Percentiles rank a stretch among this genome's conserved stretches.
Conservation (phyloP, 2,888 invertebrate species). For the Tipula helvola region DNA sequence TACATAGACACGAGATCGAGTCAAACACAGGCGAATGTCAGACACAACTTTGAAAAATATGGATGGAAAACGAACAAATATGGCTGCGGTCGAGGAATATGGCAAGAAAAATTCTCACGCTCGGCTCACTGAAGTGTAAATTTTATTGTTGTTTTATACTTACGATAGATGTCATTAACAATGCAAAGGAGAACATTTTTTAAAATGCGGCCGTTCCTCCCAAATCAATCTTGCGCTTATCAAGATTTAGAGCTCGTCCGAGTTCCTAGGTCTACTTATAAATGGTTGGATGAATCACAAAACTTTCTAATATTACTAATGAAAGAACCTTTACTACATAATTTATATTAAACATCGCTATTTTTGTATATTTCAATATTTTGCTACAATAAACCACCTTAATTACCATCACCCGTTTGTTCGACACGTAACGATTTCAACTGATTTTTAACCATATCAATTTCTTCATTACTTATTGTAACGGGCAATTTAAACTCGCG, state of each 20-base stretch:
- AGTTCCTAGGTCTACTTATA: no score
- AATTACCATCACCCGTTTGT: neutral
- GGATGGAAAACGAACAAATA: conserved; percentile 4
- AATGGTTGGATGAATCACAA: no score
- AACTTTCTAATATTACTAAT: no score
- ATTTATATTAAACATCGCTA: no score
- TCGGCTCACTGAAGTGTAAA: neutral
- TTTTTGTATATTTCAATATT: no score
- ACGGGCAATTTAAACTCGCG: conserved; percentile 47
- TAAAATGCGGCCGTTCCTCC: no score
- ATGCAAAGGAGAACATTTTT: no score
- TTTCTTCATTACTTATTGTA: conserved; percentile 54
- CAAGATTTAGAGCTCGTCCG: no score
- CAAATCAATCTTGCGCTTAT: no score
- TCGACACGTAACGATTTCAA: conserved; percentile 23
- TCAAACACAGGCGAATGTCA: neutral
- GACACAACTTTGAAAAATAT: neutral
- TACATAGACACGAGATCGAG: neutral
- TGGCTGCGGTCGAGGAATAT: neutral
- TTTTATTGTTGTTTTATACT: neutral
- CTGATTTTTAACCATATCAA: conserved; percentile 44
- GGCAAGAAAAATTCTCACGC: neutral
- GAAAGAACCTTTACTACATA: no score
- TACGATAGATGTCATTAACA: neutral
- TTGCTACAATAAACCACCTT: no score